A percentile compares a stretch with the other conserved stretches of the same genome.
These are phyloP conservation scores for Xenotilapia longispinis DNA, from an alignment of 2,113 vertebrate genomes.

Conservation along the genomic window DNA sequence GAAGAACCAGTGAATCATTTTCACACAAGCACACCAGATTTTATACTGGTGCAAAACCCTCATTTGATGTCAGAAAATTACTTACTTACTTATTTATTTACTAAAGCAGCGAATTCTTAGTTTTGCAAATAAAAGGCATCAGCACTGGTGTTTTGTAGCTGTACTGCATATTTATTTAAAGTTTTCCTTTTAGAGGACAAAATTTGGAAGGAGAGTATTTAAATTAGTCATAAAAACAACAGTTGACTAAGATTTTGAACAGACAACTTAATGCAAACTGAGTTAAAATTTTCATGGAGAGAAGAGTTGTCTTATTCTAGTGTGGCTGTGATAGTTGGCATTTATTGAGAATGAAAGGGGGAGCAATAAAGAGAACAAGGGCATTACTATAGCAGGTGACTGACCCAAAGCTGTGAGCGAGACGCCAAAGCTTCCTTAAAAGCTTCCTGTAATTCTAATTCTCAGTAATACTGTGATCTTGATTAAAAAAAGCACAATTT, in stretches of 20 bases:
- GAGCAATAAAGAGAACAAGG: fast-evolving
- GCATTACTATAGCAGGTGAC: background rate
- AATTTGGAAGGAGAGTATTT: background rate
- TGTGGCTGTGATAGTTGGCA: background rate
- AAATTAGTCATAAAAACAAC: background rate
- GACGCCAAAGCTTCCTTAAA: background rate
- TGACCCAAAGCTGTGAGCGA: background rate
- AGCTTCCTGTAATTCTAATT: background rate
- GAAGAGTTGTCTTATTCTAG: background rate
- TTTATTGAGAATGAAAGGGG: background rate
- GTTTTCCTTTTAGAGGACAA: background rate
- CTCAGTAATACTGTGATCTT: background rate
- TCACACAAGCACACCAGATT: background rate
- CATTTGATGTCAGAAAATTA: background rate
- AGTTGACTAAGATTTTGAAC: background rate
- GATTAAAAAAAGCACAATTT: background rate
- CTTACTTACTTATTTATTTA: background rate
- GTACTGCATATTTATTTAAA: background rate
- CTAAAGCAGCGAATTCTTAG: background rate
- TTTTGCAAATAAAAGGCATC: background rate
- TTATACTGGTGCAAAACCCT: background rate
- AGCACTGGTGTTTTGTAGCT: background rate
- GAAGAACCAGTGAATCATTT: background rate
- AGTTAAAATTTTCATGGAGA: background rate
- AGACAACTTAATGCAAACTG: background rate